Evolutionary conservation across 2,113 vertebrate genomes (phyloP).

Genomic region (Prunella fulvescens): DNA sequence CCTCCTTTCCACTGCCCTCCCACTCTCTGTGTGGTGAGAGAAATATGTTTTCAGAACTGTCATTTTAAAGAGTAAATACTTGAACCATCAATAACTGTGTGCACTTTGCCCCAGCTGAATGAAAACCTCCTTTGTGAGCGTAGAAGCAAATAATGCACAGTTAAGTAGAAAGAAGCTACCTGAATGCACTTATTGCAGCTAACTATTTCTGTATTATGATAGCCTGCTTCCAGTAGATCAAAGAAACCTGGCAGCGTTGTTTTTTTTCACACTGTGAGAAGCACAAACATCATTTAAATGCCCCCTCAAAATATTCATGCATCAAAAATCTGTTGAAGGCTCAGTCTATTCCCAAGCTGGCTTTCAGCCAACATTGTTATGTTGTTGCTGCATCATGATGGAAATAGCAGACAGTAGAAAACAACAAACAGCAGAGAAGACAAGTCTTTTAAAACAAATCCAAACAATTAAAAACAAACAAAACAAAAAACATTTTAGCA

Average conservation of each 20-base stretch:
- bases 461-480: background rate
- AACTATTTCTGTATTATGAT: slow-evolving; percentile 51
- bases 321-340: slow-evolving; percentile 35
- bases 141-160: background rate
- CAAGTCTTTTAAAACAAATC: background rate
- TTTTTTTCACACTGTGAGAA: slow-evolving; percentile 45
- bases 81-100: slow-evolving; percentile 51
- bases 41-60: slow-evolving; percentile 44
- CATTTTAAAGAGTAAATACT: slow-evolving; percentile 43
- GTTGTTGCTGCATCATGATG: slow-evolving; percentile 39
- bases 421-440: background rate
- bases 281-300: slow-evolving; percentile 69
- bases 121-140: slow-evolving; percentile 28
- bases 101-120: slow-evolving; percentile 21
- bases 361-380: slow-evolving; percentile 55
- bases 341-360: slow-evolving; percentile 27
- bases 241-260: slow-evolving; percentile 49
- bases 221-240: slow-evolving; percentile 60
- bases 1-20: background rate
- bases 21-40: background rate
- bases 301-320: slow-evolving; percentile 36
- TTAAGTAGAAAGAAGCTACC: slow-evolving; percentile 43
- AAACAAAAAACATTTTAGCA: background rate
- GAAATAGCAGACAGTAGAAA: slow-evolving; percentile 27
- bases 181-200: slow-evolving; percentile 56